phyloP scores from a whole-genome alignment of 64 coral and sea anemone species.

The Platygyra sinensis region DNA sequence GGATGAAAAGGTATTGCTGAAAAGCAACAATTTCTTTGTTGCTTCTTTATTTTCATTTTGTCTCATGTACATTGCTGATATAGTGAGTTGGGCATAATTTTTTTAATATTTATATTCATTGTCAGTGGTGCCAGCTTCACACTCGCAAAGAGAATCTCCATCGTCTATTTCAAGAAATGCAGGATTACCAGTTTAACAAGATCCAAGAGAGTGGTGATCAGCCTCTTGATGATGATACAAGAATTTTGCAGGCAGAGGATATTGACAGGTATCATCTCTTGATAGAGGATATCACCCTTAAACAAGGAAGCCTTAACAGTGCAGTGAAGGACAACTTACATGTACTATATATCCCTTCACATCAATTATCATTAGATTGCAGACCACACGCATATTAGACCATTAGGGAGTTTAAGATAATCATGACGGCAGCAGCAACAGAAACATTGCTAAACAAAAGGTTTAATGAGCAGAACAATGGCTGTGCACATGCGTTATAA shows the following conservation, averaged over 20 bases:
- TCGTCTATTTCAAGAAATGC: constrained; percentile 97
- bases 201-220: constrained; percentile 72
- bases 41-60: not conserved
- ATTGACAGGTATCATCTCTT: constrained; percentile 68
- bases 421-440: no score
- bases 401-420: no score
- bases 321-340: no score
- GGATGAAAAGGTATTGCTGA: constrained; percentile 91
- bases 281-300: no score
- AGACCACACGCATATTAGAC: no score
- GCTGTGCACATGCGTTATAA: no score
- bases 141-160: constrained; percentile 91
- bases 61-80: no score
- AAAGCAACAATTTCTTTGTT: not conserved
- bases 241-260: constrained; percentile 92
- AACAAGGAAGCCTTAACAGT: no score
- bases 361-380: no score
- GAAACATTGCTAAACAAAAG: no score
- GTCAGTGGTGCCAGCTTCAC: constrained; percentile 85
- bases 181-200: constrained; percentile 90
- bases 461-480: no score
- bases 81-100: not conserved
- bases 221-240: constrained; percentile 79
- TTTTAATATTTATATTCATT: not conserved
- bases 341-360: no score